Percentiles rank a stretch among this genome's conserved stretches.
These are phyloP conservation scores for Pyrrhosoma nymphula DNA, from an alignment of 2,888 invertebrate species.

Conservation along the genomic window DNA sequence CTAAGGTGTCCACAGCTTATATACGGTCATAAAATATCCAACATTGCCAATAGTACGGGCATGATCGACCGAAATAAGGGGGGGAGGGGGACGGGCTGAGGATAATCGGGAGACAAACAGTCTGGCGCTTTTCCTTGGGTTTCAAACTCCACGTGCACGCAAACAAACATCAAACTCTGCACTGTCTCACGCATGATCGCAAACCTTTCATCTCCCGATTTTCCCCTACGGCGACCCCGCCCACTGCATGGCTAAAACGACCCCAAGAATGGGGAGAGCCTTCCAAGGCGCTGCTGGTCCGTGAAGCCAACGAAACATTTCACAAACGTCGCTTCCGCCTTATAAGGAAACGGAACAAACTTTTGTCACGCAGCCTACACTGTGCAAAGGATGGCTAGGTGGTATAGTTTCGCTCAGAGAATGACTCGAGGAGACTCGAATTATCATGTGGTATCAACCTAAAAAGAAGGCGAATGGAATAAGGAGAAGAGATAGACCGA, in stretches of 20 bases:
- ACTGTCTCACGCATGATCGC: not conserved
- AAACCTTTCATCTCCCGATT: not conserved
- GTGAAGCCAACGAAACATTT: not conserved
- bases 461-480: too few species aligned
- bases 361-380: too few species aligned
- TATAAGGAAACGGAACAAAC: not conserved
- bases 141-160: not conserved
- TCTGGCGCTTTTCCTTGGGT: slow-evolving; percentile 3
- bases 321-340: not conserved
- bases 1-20: not conserved
- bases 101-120: not conserved
- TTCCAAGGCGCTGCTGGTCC: not conserved
- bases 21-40: not conserved
- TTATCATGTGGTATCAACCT: too few species aligned
- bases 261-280: not conserved
- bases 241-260: not conserved
- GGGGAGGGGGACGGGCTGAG: not conserved
- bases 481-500: too few species aligned
- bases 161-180: not conserved
- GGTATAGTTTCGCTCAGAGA: too few species aligned
- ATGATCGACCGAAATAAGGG: not conserved
- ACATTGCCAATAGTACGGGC: not conserved
- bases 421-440: too few species aligned
- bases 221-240: not conserved
- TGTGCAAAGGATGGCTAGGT: too few species aligned